A percentile compares a stretch with the other conserved stretches of the same genome.
These are phyloP conservation scores for Osmoderma eremita DNA, from an alignment of 2,888 invertebrate genomes.

Conservation along the genomic window DNA sequence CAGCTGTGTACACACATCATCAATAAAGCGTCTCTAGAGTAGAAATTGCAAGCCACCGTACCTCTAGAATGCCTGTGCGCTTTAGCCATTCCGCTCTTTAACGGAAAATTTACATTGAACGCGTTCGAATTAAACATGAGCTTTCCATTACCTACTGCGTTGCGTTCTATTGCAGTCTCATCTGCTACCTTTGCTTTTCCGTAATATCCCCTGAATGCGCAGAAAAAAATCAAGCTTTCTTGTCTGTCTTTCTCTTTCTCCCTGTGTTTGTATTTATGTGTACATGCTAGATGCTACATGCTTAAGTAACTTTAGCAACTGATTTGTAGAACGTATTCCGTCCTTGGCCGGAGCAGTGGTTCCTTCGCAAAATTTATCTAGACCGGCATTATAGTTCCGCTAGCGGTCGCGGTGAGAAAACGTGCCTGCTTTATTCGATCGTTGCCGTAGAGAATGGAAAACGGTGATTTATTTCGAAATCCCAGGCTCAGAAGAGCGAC, in stretches of 20 bases:
- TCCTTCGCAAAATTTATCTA: slow-evolving; percentile 6
- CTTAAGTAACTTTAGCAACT: not conserved
- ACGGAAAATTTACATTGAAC: slow-evolving; percentile 17
- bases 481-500: no score
- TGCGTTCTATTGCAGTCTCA: slow-evolving; percentile 6
- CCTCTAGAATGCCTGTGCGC: no score
- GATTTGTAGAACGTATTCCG: not conserved
- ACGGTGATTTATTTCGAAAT: no score
- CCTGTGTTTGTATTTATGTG: no score
- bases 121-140: slow-evolving; percentile 25
- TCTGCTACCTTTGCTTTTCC: not conserved
- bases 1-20: no score
- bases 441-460: no score
- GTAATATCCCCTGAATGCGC: slow-evolving; percentile 5
- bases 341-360: not conserved
- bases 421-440: no score
- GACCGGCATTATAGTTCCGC: not conserved
- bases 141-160: slow-evolving; percentile 19
- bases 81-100: not conserved
- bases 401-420: no score
- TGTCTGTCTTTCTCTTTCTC: not conserved
- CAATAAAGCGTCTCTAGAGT: no score
- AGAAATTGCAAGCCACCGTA: no score
- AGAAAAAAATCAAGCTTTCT: slow-evolving; percentile 6
- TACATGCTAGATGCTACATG: not conserved